A percentile compares a stretch with the other conserved stretches of the same genome.
phyloP scores from a whole-genome alignment of 2,113 vertebrate species.

The Xyliphius kryptos region DNA sequence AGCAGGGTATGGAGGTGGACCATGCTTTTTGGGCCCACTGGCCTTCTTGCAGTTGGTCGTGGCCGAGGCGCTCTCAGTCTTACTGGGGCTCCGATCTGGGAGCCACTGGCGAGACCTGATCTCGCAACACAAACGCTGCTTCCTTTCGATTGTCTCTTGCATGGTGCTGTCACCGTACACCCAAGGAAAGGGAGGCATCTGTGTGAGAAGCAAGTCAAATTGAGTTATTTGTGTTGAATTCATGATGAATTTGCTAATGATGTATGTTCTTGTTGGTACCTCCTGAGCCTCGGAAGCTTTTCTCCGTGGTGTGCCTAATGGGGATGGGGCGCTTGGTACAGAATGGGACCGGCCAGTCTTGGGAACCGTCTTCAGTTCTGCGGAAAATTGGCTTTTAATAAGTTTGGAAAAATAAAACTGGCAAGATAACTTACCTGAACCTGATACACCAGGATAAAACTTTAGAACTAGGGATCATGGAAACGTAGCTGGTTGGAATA shows the following conservation, averaged over 20 bases:
- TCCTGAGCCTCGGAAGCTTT: conserved; percentile 77
- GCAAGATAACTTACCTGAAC: too few species aligned
- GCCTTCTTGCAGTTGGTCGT: conserved; percentile 84
- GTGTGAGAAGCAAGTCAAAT: not conserved
- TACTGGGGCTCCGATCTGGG: conserved; percentile 80
- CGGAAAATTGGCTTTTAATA: conserved; percentile 4
- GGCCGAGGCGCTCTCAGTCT: conserved; percentile 82
- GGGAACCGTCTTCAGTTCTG: conserved; percentile 78
- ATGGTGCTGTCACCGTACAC: conserved; percentile 93
- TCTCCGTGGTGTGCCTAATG: conserved; percentile 80
- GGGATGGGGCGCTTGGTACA: conserved; percentile 79
- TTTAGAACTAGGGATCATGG: too few species aligned
- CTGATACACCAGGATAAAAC: too few species aligned
- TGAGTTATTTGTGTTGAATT: too few species aligned
- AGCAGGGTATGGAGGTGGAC: conserved; percentile 87
- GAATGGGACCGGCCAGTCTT: conserved; percentile 81
- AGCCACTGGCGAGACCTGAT: conserved; percentile 89
- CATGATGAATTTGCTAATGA: not conserved
- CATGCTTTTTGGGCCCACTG: conserved; percentile 80
- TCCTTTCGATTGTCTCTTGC: conserved; percentile 96
- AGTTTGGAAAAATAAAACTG: too few species aligned
- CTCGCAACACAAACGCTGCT: conserved; percentile 89
- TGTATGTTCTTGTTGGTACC: conserved; percentile 7
- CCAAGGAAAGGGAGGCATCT: conserved; percentile 95
- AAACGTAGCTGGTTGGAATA: too few species aligned